Conservation (phyloP, 1,140 invertebrate genomes). For the Calycopis cecrops region DNA sequence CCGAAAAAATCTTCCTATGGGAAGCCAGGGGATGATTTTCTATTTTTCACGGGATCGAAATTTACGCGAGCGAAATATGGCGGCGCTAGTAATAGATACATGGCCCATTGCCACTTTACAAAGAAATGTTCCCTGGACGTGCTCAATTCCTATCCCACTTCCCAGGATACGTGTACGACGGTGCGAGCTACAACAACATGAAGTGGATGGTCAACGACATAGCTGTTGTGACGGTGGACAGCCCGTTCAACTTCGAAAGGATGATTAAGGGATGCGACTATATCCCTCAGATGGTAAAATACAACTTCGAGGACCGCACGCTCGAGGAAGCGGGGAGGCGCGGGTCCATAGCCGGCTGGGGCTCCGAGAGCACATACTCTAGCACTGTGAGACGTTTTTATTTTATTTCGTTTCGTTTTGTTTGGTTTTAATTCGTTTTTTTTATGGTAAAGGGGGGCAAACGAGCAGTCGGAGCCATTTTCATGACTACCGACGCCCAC, state of each 20-base stretch:
- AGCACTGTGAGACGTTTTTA: conserved; percentile 39
- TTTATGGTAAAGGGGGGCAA: no score
- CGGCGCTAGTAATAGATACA: no score
- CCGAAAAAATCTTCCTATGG: no score
- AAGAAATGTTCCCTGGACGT: background rate
- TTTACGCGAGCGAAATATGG: no score
- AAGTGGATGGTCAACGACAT: conserved; percentile 61
- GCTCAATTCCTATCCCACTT: conserved; percentile 10
- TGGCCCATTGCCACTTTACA: no score
- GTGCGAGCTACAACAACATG: conserved; percentile 48
- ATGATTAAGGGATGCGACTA: conserved; percentile 52
- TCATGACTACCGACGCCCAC: no score
- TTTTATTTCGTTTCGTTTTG: no score
- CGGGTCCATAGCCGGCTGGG: conserved; percentile 51
- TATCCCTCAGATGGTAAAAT: conserved; percentile 38
- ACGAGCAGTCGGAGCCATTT: no score
- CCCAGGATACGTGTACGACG: conserved; percentile 50
- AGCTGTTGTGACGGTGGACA: conserved; percentile 52
- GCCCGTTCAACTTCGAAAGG: conserved; percentile 47
- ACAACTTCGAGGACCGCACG: conserved; percentile 37
- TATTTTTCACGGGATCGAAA: no score
- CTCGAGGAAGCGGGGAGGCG: conserved; percentile 34
- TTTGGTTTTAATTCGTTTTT: no score
- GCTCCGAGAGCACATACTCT: conserved; percentile 34
- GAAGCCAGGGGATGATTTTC: no score